Percentiles rank a stretch among this genome's conserved stretches.
Evolutionary conservation across 1,140 invertebrate genomes (phyloP).

Genomic region (Eulimnadia texana): DNA sequence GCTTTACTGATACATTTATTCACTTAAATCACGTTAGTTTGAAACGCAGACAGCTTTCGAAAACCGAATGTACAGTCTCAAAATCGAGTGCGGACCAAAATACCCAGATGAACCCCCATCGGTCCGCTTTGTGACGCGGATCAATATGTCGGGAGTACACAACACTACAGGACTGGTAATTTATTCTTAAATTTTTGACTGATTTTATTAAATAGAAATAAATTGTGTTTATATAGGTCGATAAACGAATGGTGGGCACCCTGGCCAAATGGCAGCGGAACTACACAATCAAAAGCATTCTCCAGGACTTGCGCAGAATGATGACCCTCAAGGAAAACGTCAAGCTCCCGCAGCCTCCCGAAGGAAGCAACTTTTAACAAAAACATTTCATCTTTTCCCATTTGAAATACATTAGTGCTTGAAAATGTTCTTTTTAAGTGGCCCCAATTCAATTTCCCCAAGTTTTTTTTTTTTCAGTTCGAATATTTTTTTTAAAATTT

Average conservation of each 20-base stretch:
- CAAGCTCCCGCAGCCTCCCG: constrained; percentile 89
- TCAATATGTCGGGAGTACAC: constrained; percentile 97
- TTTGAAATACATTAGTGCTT: not conserved
- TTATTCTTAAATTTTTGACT: constrained; percentile 22
- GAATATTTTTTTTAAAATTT: too few species aligned
- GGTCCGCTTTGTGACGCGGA: constrained; percentile 91
- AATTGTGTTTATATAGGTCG: constrained; percentile 47
- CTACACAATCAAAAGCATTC: constrained; percentile 87
- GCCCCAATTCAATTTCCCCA: too few species aligned
- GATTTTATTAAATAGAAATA: not conserved
- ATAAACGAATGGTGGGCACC: constrained; percentile 80
- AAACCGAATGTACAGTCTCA: constrained; percentile 97
- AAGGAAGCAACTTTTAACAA: constrained; percentile 80
- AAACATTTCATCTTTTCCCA: not conserved
- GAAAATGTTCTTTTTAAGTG: not conserved
- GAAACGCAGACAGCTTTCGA: constrained; percentile 86
- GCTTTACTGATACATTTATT: not conserved
- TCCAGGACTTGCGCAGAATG: constrained; percentile 81
- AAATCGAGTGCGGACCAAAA: constrained; percentile 88
- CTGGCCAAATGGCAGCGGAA: constrained; percentile 85
- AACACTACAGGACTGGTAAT: constrained; percentile 85
- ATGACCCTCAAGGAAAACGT: constrained; percentile 96
- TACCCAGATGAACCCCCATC: constrained; percentile 93
- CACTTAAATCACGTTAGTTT: constrained; percentile 14
- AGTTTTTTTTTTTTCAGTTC: too few species aligned